phyloP scores from a whole-genome alignment of 2,113 vertebrate genomes.

The Anseranas semipalmata region DNA sequence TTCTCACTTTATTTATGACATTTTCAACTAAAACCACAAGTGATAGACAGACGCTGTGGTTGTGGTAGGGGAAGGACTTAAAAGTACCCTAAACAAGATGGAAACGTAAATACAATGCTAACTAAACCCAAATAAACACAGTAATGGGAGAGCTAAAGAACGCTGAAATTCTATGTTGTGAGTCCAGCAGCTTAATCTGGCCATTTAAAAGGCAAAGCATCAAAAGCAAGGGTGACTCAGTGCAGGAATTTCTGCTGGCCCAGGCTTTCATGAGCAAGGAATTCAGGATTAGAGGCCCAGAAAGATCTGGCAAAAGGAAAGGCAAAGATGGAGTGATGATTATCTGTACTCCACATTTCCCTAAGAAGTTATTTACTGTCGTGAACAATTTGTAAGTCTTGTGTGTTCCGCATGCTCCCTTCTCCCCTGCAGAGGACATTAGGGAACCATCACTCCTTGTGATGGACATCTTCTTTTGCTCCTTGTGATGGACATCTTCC shows the following conservation, averaged over 20 bases:
- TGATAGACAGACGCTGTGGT: not conserved
- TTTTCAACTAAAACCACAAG: constrained; percentile 23
- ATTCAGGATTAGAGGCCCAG: not conserved
- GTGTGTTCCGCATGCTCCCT: not conserved
- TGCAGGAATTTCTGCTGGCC: not conserved
- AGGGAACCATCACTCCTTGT: not conserved
- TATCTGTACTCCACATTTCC: not conserved
- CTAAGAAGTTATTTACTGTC: not conserved
- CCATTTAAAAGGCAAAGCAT: not conserved
- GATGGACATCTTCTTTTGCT: not conserved
- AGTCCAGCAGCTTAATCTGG: not conserved
- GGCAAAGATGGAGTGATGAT: not conserved
- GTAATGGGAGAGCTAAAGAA: not conserved
- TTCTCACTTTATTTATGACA: not conserved
- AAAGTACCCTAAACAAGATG: not conserved
- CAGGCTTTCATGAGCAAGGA: not conserved
- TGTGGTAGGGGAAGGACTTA: not conserved
- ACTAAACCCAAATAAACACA: not conserved
- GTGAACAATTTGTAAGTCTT: not conserved
- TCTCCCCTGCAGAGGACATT: not conserved
- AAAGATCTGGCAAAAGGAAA: not conserved
- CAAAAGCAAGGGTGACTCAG: not conserved
- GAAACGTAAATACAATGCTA: not conserved
- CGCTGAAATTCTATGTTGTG: not conserved
- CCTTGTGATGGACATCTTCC: not conserved